Conservation (phyloP, 1,140 invertebrate species). For the Drosophila nannoptera region DNA sequence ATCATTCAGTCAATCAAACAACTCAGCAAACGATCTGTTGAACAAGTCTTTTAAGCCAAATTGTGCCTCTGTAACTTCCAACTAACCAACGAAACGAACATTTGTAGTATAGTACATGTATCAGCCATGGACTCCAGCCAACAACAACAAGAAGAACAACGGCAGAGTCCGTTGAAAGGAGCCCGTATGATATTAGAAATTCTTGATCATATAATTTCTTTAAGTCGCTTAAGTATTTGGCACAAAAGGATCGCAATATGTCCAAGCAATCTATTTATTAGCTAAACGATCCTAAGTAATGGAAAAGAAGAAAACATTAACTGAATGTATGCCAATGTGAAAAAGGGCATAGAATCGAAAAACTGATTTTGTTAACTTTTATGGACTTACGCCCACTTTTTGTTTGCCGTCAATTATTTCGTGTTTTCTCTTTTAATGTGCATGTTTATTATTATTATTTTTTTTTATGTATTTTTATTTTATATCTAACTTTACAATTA, state of each 20-base stretch:
- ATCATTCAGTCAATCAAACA: constrained; percentile 22
- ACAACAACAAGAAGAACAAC: constrained; percentile 1
- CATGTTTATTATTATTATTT: constrained; percentile 40
- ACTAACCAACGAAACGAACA: constrained; percentile 25
- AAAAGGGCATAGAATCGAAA: constrained; percentile 2
- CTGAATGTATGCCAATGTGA: constrained; percentile 30
- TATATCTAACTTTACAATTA: constrained; percentile 64
- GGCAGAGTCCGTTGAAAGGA: constrained; percentile 7
- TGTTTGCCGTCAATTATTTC: constrained; percentile 34
- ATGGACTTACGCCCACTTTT: constrained; percentile 17
- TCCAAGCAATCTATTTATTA: constrained; percentile 33
- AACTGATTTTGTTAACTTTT: constrained; percentile 28
- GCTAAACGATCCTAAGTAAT: constrained; percentile 11
- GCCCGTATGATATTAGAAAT: constrained; percentile 4
- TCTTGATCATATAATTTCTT: constrained; percentile 19
- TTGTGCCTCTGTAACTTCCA: constrained; percentile 51
- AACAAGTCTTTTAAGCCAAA: constrained; percentile 21
- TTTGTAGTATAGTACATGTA: constrained; percentile 3
- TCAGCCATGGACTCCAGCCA: constrained; percentile 4
- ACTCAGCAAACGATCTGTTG: constrained; percentile 14
- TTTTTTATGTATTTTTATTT: constrained; percentile 43
- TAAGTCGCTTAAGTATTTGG: constrained; percentile 22
- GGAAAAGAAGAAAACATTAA: constrained; percentile 11
- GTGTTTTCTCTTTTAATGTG: constrained; percentile 37
- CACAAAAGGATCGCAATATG: constrained; percentile 19